phyloP scores from a whole-genome alignment of 2,888 invertebrate genomes.

The Watsonalla binaria region DNA sequence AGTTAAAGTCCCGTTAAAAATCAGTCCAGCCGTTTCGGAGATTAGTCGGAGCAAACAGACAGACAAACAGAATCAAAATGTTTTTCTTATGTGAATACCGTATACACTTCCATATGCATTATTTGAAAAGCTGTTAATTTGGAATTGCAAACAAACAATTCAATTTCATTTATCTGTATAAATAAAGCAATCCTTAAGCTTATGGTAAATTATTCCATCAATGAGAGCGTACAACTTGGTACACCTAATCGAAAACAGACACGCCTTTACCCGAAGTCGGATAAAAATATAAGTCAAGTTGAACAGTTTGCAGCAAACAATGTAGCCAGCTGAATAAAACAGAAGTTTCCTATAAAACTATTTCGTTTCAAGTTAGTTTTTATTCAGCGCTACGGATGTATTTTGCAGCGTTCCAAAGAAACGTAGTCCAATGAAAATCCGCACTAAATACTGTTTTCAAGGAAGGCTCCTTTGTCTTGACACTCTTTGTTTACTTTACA shows the following conservation, averaged over 20 bases:
- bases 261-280: neutral
- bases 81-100: too few species aligned
- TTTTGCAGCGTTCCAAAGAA: slow-evolving; percentile 42
- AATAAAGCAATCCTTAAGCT: too few species aligned
- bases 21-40: too few species aligned
- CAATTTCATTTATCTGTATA: too few species aligned
- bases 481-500: slow-evolving; percentile 64
- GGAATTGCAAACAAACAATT: too few species aligned
- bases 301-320: slow-evolving; percentile 9
- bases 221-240: too few species aligned
- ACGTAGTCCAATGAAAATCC: slow-evolving; percentile 47
- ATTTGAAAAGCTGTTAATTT: too few species aligned
- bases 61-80: too few species aligned
- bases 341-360: slow-evolving; percentile 42
- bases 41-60: too few species aligned
- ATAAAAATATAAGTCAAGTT: neutral
- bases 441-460: slow-evolving; percentile 64
- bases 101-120: too few species aligned
- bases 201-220: too few species aligned
- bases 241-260: neutral
- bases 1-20: too few species aligned
- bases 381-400: slow-evolving; percentile 45
- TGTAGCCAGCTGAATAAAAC: slow-evolving; percentile 29
- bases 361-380: slow-evolving; percentile 37
- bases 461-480: slow-evolving; percentile 58